Conservation (phyloP, 2,888 invertebrate genomes). For the Ichneumoninae sp. region DNA sequence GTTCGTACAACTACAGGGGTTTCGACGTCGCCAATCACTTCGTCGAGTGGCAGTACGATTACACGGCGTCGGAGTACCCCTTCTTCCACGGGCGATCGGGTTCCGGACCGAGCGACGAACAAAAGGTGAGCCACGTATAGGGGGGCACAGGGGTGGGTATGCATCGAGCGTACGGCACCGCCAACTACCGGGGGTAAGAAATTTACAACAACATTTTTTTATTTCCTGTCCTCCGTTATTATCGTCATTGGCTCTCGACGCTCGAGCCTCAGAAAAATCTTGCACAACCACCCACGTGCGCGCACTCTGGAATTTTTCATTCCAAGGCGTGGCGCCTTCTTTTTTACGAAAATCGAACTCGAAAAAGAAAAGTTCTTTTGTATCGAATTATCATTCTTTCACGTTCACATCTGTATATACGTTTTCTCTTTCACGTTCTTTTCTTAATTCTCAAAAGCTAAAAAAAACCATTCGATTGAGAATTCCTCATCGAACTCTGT, state of each 20-base stretch:
- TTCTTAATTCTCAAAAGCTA: not conserved
- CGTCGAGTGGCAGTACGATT: conserved; percentile 96
- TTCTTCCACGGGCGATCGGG: conserved; percentile 89
- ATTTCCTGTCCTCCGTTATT: conserved; percentile 42
- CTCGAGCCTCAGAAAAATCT: not conserved
- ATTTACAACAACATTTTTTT: conserved; percentile 33
- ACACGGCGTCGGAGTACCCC: conserved; percentile 91
- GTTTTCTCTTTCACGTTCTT: conserved; percentile 13
- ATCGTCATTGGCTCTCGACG: not conserved
- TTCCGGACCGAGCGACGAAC: conserved; percentile 91
- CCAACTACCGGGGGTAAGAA: conserved; percentile 71
- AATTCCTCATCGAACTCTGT: not conserved
- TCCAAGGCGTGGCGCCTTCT: not conserved
- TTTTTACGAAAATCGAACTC: not conserved
- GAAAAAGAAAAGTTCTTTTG: not conserved
- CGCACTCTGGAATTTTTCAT: not conserved
- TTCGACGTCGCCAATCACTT: conserved; percentile 98
- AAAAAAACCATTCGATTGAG: conserved; percentile 8
- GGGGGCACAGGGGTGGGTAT: conserved; percentile 68
- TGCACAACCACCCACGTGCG: not conserved
- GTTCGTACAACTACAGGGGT: conserved; percentile 96
- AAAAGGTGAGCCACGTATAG: conserved; percentile 87
- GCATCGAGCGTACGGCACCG: conserved; percentile 30
- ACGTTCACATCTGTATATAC: conserved; percentile 17
- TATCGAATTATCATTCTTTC: conserved; percentile 4